Conservation (phyloP, 2,888 invertebrate genomes). For the Carabus problematicus region DNA sequence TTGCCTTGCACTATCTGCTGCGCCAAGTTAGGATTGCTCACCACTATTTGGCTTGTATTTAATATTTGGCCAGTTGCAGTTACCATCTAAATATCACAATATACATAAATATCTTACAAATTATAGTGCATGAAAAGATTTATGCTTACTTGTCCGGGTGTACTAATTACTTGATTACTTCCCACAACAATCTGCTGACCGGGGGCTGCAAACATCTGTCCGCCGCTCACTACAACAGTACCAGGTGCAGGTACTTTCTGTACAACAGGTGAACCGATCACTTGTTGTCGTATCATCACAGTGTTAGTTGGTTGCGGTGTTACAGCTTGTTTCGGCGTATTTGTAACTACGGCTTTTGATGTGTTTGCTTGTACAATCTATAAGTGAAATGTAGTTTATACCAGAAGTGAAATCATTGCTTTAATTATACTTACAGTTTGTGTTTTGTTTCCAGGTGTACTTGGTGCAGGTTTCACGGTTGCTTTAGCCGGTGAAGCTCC, state of each 20-base stretch:
- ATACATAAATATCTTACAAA: conserved; percentile 11
- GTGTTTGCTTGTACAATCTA: conserved; percentile 43
- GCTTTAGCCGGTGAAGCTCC: conserved; percentile 50
- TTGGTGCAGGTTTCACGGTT: conserved; percentile 50
- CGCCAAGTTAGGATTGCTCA: conserved; percentile 77
- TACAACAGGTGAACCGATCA: conserved; percentile 53
- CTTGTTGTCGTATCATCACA: conserved; percentile 54
- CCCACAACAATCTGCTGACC: conserved; percentile 55
- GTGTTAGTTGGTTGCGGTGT: conserved; percentile 48
- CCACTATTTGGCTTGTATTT: conserved; percentile 71
- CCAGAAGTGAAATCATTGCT: not conserved
- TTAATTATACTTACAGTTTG: conserved; percentile 32
- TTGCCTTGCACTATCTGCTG: conserved; percentile 85
- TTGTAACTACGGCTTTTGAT: conserved; percentile 47
- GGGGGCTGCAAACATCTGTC: conserved; percentile 53
- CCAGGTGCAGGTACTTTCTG: conserved; percentile 56
- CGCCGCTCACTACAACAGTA: conserved; percentile 56
- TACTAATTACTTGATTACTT: conserved; percentile 55
- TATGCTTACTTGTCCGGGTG: conserved; percentile 28
- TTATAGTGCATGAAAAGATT: not conserved
- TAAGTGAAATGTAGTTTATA: not conserved
- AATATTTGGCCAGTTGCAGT: conserved; percentile 55
- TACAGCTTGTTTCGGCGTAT: conserved; percentile 50
- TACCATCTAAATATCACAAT: conserved; percentile 55
- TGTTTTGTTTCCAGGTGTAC: conserved; percentile 43